These are phyloP conservation scores for Rhizoglyphus robini DNA, from an alignment of 1,140 invertebrate genomes.

Conservation along the genomic window DNA sequence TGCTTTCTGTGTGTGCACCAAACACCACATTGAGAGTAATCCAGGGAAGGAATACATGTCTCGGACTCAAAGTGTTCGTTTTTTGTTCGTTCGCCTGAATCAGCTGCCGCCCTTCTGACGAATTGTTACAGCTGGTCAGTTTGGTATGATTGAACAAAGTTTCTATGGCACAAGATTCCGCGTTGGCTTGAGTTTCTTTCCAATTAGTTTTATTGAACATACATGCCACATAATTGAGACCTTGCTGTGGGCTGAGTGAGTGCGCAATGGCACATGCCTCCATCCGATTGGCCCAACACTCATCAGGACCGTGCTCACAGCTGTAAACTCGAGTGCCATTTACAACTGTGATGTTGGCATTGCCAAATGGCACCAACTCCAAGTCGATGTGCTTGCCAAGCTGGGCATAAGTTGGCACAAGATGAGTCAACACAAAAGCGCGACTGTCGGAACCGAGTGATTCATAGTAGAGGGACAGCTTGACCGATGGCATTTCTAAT, in stretches of 20 bases:
- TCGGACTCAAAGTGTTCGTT: too few species aligned
- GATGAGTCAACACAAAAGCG: slow-evolving; percentile 61
- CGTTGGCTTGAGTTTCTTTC: too few species aligned
- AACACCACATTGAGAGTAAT: too few species aligned
- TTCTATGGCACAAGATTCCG: too few species aligned
- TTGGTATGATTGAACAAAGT: too few species aligned
- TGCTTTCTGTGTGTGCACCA: too few species aligned
- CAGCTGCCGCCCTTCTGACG: too few species aligned
- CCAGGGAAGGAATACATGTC: too few species aligned
- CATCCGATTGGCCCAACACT: slow-evolving; percentile 28
- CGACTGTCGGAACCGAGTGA: slow-evolving; percentile 78
- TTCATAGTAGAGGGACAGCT: slow-evolving; percentile 38
- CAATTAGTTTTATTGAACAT: background rate
- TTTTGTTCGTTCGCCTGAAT: too few species aligned
- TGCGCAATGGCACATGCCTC: slow-evolving; percentile 22
- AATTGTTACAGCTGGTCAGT: too few species aligned
- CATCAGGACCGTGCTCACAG: slow-evolving; percentile 19
- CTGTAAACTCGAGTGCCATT: background rate
- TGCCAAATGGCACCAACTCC: slow-evolving; percentile 63
- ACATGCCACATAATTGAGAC: background rate
- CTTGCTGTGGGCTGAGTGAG: background rate
- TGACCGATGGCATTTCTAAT: background rate
- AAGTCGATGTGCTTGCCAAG: slow-evolving; percentile 34
- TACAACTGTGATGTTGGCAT: slow-evolving; percentile 42
- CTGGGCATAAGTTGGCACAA: slow-evolving; percentile 46